These are phyloP conservation scores for Choreutis nemorana DNA, from an alignment of 2,888 invertebrate species.

Conservation along the genomic window DNA sequence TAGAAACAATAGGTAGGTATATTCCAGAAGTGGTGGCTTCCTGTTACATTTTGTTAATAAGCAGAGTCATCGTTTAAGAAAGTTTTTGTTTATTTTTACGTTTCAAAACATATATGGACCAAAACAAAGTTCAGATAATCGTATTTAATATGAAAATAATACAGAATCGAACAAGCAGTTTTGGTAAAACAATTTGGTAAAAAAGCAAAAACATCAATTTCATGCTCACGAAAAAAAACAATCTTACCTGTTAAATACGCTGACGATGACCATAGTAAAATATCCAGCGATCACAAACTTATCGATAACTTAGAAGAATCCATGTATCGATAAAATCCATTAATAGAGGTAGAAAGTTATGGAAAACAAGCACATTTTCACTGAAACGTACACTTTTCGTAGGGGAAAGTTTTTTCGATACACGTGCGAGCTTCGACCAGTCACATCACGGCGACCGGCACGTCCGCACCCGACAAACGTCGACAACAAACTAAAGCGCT, in stretches of 20 bases:
- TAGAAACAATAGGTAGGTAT: too few relatives aligned
- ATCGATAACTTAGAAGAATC: conserved; percentile 12
- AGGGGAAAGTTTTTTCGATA: conserved; percentile 13
- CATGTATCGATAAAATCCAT: conserved; percentile 29
- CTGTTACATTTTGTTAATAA: too few relatives aligned
- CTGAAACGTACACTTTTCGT: conserved; percentile 33
- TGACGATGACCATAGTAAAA: conserved; percentile 62
- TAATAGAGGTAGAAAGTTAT: conserved; percentile 24
- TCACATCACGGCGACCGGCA: conserved; percentile 26
- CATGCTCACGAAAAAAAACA: conserved; percentile 8
- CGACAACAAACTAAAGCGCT: conserved; percentile 35
- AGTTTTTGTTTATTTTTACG: too few relatives aligned
- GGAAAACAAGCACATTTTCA: conserved; percentile 44
- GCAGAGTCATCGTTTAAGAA: too few relatives aligned
- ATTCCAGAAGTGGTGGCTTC: too few relatives aligned
- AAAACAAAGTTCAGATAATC: conserved; percentile 5
- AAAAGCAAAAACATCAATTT: too few relatives aligned
- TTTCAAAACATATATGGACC: conserved; percentile 5
- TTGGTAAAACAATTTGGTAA: too few relatives aligned
- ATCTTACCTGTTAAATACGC: conserved; percentile 61
- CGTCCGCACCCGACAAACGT: conserved; percentile 22
- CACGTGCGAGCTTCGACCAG: conserved; percentile 14
- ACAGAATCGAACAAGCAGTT: conserved; percentile 1
- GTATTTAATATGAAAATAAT: conserved; percentile 5
- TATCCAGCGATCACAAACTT: conserved; percentile 31